phyloP scores from a whole-genome alignment of 2,113 vertebrate genomes.

The Delphinapterus leucas region DNA sequence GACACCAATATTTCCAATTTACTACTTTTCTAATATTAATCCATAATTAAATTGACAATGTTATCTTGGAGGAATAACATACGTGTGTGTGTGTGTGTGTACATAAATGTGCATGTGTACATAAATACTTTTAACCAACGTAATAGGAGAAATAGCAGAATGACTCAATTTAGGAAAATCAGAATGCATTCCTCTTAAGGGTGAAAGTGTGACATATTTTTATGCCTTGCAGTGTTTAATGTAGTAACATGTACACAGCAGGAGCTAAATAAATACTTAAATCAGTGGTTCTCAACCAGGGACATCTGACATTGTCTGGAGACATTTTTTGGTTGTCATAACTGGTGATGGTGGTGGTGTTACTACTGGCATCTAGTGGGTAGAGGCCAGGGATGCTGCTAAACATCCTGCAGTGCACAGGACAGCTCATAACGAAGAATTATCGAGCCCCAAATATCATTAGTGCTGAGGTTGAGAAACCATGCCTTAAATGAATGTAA shows the following conservation, averaged over 20 bases:
- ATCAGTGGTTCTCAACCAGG: neutral
- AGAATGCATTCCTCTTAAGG: neutral
- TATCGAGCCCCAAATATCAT: neutral
- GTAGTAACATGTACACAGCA: neutral
- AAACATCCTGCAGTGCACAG: neutral
- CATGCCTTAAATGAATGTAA: neutral
- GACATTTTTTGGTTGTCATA: neutral
- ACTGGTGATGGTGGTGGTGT: neutral
- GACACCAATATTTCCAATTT: neutral
- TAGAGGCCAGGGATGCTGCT: neutral
- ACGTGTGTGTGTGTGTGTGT: neutral
- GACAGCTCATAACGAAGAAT: neutral
- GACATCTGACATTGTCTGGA: neutral
- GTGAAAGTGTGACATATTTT: neutral
- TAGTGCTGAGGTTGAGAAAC: neutral
- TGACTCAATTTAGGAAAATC: neutral
- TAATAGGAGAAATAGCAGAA: neutral
- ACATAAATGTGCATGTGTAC: neutral
- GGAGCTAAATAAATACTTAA: neutral
- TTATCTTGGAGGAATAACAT: neutral
- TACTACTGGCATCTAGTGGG: too few relatives aligned
- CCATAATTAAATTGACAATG: conserved; percentile 16
- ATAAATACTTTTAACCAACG: neutral
- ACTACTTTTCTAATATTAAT: neutral
- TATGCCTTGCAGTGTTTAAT: neutral